phyloP scores from a whole-genome alignment of 2,797 vertebrate species.

The Myotis planiceps region DNA sequence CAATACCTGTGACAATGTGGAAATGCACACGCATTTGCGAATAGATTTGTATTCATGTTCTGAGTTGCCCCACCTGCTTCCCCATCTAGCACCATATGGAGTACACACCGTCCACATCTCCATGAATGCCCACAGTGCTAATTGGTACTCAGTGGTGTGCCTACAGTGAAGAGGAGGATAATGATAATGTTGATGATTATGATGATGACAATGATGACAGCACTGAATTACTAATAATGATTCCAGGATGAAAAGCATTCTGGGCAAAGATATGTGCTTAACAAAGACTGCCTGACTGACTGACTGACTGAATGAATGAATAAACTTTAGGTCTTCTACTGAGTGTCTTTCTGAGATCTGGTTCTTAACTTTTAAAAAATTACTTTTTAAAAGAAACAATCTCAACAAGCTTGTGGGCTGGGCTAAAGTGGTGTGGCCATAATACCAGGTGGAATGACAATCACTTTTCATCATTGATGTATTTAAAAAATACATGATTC shows the following conservation, averaged over 20 bases:
- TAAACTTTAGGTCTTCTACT: neutral
- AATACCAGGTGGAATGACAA: neutral
- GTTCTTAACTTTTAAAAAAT: neutral
- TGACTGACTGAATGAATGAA: neutral
- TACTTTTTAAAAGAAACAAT: neutral
- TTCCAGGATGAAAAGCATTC: neutral
- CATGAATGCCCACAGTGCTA: conserved; percentile 46
- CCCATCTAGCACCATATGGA: conserved; percentile 45
- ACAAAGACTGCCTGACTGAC: neutral
- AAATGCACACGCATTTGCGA: neutral
- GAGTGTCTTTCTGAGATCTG: neutral
- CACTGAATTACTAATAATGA: conserved; percentile 43
- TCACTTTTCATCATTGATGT: neutral
- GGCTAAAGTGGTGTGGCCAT: neutral
- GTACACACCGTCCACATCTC: neutral
- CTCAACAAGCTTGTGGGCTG: neutral
- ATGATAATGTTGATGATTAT: conserved; percentile 39
- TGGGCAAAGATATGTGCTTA: neutral
- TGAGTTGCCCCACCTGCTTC: conserved; percentile 17
- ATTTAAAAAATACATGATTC: neutral
- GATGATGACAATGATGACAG: neutral
- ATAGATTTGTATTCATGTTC: neutral
- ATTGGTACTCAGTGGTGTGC: conserved; percentile 45
- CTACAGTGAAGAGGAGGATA: neutral
- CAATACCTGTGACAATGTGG: neutral